Percentiles rank a stretch among this genome's conserved stretches.
phyloP scores from a whole-genome alignment of 2,797 vertebrate genomes.

The Gymnopithys bicolor region DNA sequence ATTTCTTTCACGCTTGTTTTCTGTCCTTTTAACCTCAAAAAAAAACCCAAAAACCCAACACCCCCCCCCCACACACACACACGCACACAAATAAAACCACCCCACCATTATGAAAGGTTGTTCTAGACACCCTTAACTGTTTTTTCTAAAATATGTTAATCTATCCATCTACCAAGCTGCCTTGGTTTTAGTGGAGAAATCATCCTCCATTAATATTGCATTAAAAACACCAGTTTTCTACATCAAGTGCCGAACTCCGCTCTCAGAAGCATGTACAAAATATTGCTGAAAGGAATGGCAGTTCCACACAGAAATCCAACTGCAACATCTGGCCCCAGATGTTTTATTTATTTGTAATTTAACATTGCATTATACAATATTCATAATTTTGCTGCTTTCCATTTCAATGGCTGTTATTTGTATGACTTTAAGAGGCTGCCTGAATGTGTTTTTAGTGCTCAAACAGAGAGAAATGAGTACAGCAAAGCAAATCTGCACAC shows the following conservation, averaged over 20 bases:
- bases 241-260: constrained; percentile 2
- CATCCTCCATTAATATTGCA: constrained; percentile 36
- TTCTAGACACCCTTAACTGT: not conserved
- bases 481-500: not conserved
- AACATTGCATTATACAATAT: constrained; percentile 61
- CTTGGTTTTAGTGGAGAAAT: constrained; percentile 27
- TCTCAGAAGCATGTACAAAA: constrained; percentile 5
- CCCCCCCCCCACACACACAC: too few relatives aligned
- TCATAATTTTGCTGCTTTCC: constrained; percentile 65
- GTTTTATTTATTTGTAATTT: constrained; percentile 66
- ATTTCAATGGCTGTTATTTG: constrained; percentile 64
- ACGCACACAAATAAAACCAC: not conserved
- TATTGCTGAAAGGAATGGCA: not conserved
- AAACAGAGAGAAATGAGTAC: constrained; percentile 18
- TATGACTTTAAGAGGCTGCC: constrained; percentile 34
- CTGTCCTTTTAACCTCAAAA: not conserved
- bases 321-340: constrained; percentile 66
- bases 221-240: constrained; percentile 3
- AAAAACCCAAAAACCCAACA: too few relatives aligned
- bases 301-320: constrained; percentile 7
- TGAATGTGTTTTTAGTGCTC: constrained; percentile 13
- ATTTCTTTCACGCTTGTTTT: not conserved
- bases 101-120: not conserved
- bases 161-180: not conserved
- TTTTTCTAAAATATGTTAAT: constrained; percentile 32